phyloP scores from a whole-genome alignment of 2,888 invertebrate genomes.

The Rhamphomyia laevipes region DNA sequence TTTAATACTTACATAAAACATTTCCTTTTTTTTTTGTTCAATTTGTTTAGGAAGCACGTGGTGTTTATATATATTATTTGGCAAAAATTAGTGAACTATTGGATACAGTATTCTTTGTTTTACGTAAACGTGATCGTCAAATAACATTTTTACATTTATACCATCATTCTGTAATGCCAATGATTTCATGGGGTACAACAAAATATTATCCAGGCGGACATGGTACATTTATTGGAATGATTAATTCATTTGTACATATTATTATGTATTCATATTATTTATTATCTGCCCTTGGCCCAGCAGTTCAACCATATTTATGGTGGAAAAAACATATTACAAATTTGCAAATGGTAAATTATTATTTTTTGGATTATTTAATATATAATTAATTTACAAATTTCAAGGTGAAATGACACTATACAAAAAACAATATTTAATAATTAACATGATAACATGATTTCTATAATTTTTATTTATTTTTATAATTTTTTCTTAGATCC shows the following conservation, averaged over 20 bases:
- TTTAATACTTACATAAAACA: constrained; percentile 1
- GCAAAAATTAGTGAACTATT: constrained; percentile 83
- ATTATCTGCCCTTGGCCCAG: constrained; percentile 77
- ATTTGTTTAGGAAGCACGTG: constrained; percentile 47
- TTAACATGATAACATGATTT: background rate
- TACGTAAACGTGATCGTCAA: constrained; percentile 83
- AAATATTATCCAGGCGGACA: constrained; percentile 83
- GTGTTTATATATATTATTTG: constrained; percentile 75
- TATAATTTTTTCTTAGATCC: constrained; percentile 46
- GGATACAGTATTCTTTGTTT: constrained; percentile 86
- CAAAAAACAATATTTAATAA: background rate
- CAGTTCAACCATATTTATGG: constrained; percentile 78
- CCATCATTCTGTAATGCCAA: constrained; percentile 91
- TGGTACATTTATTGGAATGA: constrained; percentile 69
- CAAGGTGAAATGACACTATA: background rate
- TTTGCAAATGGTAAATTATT: constrained; percentile 66
- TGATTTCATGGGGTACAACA: constrained; percentile 85
- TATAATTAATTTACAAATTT: background rate
- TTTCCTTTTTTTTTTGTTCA: background rate
- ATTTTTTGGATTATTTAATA: background rate
- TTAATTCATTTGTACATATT: constrained; percentile 90
- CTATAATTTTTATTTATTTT: constrained; percentile 8
- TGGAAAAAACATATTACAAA: constrained; percentile 91
- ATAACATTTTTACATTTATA: constrained; percentile 85
- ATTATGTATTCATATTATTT: constrained; percentile 91